Conservation (phyloP, 2,113 vertebrate species). For the Aix galericulata region DNA sequence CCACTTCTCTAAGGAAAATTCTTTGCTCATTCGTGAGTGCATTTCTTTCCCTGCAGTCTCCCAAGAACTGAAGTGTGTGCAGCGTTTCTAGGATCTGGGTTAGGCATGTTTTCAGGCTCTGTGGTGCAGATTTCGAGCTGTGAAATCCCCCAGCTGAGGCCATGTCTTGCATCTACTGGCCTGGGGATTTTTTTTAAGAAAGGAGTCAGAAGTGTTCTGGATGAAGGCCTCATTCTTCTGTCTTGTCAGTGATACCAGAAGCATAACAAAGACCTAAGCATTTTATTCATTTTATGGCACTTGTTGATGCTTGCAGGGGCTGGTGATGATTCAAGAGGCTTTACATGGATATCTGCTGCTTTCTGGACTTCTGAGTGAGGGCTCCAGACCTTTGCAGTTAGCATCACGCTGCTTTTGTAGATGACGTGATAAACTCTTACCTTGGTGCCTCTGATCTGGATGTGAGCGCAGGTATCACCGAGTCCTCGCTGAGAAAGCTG, state of each 20-base stretch:
- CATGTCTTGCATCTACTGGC: neutral
- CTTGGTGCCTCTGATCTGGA: neutral
- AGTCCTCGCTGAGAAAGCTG: accelerated
- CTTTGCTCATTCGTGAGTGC: neutral
- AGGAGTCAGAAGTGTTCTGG: neutral
- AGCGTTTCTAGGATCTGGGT: neutral
- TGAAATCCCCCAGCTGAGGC: neutral
- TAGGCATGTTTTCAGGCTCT: neutral
- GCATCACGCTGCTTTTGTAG: neutral
- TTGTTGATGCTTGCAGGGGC: neutral
- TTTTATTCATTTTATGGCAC: neutral
- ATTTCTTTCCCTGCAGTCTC: neutral
- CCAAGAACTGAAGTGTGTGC: neutral
- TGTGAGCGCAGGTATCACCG: neutral
- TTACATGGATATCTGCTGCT: neutral
- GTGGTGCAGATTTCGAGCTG: neutral
- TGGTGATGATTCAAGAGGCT: neutral
- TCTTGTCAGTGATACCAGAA: neutral
- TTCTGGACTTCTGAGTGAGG: neutral
- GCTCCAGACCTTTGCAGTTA: neutral
- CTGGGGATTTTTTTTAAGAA: neutral
- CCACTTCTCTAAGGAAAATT: neutral
- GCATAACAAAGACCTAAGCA: accelerated
- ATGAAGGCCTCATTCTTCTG: neutral
- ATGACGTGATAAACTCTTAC: neutral